Conservation (phyloP, 1,140 invertebrate species). For the Microplitis demolitor region DNA sequence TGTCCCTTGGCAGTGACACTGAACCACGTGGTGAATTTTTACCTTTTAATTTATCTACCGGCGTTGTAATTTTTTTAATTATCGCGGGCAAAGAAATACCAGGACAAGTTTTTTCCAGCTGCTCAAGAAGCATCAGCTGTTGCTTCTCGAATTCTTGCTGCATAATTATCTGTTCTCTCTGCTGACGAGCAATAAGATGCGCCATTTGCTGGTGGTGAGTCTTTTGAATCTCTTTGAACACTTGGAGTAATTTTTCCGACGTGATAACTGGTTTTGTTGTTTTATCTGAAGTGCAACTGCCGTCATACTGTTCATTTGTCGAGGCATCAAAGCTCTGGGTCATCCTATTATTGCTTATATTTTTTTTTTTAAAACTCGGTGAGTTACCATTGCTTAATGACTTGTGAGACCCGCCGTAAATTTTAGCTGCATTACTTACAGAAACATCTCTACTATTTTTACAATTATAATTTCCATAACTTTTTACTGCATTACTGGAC, state of each 20-base stretch:
- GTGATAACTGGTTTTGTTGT: slow-evolving; percentile 39
- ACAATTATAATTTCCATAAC: slow-evolving; percentile 19
- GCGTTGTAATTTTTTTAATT: slow-evolving; percentile 29
- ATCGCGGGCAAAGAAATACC: slow-evolving; percentile 36
- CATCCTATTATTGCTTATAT: slow-evolving; percentile 38
- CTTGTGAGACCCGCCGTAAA: slow-evolving; percentile 36
- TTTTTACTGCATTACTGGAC: slow-evolving; percentile 29
- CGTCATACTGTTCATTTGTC: slow-evolving; percentile 12
- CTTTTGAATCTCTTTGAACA: slow-evolving; percentile 65
- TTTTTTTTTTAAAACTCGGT: slow-evolving; percentile 42
- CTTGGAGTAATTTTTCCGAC: slow-evolving; percentile 52
- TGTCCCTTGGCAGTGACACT: background rate
- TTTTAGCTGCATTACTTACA: slow-evolving; percentile 36
- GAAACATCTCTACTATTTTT: slow-evolving; percentile 31
- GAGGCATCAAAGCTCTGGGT: slow-evolving; percentile 31
- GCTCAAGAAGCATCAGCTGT: slow-evolving; percentile 63
- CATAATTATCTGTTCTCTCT: slow-evolving; percentile 64
- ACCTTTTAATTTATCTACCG: background rate
- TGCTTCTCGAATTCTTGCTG: slow-evolving; percentile 68
- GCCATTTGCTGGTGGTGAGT: slow-evolving; percentile 67
- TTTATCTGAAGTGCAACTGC: slow-evolving; percentile 12
- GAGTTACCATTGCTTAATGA: slow-evolving; percentile 27
- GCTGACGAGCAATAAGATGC: slow-evolving; percentile 64
- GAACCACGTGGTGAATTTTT: background rate
- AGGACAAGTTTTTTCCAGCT: slow-evolving; percentile 62